phyloP scores from a whole-genome alignment of 2,888 invertebrate genomes.

The Polylopha cassiicola region DNA sequence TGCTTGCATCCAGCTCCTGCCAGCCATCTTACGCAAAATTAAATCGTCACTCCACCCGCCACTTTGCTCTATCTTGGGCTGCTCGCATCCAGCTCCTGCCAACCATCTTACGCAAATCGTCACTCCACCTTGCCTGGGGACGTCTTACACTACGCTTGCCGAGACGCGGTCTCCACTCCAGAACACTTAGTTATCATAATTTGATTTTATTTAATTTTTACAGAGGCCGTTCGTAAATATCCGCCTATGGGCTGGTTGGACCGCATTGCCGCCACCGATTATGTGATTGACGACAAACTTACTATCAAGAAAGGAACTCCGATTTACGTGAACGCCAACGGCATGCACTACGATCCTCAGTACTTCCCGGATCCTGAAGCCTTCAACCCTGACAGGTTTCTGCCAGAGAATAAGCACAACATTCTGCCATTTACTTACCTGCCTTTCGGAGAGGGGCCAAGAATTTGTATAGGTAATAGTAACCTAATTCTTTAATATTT shows the following conservation, averaged over 20 bases:
- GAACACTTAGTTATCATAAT: no score
- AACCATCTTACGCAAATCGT: no score
- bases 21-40: no score
- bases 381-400: constrained; percentile 26
- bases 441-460: constrained; percentile 26
- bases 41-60: no score
- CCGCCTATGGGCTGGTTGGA: constrained; percentile 50
- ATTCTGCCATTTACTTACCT: constrained; percentile 22
- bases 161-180: no score
- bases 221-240: constrained; percentile 45
- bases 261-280: constrained; percentile 35
- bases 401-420: constrained; percentile 17
- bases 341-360: constrained; percentile 34
- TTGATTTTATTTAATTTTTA: constrained; percentile 6
- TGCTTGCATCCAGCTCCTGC: no score
- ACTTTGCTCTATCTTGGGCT: no score
- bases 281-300: constrained; percentile 40
- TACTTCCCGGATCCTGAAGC: constrained; percentile 23
- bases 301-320: constrained; percentile 42
- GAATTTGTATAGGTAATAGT: constrained; percentile 23
- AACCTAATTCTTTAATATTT: not conserved
- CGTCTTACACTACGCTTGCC: no score
- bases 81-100: no score
- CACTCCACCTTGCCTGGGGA: no score
- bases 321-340: constrained; percentile 40